Evolutionary conservation across 2,797 vertebrate genomes (phyloP).

Genomic region (Champsocephalus gunnari): DNA sequence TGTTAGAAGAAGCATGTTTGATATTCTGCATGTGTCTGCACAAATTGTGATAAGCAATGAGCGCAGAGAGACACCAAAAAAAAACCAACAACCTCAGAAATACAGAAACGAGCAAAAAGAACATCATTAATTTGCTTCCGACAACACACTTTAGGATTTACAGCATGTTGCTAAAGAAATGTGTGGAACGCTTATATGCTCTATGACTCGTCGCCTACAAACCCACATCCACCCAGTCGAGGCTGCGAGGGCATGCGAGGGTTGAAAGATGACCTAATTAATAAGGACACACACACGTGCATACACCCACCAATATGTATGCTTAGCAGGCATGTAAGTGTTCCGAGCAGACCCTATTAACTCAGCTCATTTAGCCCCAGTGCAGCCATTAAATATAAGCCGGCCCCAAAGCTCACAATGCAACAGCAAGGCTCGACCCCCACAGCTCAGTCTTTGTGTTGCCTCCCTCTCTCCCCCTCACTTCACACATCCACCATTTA

Average conservation of each 20-base stretch:
- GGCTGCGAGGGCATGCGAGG: slow-evolving; percentile 69
- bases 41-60: slow-evolving; percentile 63
- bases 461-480: not conserved
- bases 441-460: slow-evolving; percentile 54
- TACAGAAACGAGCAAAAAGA: not conserved
- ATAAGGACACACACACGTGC: slow-evolving; percentile 50
- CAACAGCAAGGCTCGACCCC: slow-evolving; percentile 61
- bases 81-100: slow-evolving; percentile 31
- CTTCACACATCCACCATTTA: slow-evolving; percentile 20
- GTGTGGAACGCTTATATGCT: slow-evolving; percentile 5
- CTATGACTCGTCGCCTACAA: slow-evolving; percentile 42
- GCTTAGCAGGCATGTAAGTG: slow-evolving; percentile 83
- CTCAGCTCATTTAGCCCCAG: slow-evolving; percentile 85
- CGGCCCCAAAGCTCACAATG: slow-evolving; percentile 73
- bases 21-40: slow-evolving; percentile 77
- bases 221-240: slow-evolving; percentile 49
- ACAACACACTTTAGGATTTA: slow-evolving; percentile 8
- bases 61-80: slow-evolving; percentile 20
- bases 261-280: slow-evolving; percentile 78
- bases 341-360: slow-evolving; percentile 81
- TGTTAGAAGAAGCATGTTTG: slow-evolving; percentile 57
- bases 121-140: slow-evolving; percentile 19
- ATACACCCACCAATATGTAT: slow-evolving; percentile 58
- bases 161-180: not conserved
- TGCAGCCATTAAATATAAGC: slow-evolving; percentile 83